Percentiles rank a stretch among this genome's conserved stretches.
phyloP scores from a whole-genome alignment of 2,888 invertebrate species.

The Drosophila glabriapex region DNA sequence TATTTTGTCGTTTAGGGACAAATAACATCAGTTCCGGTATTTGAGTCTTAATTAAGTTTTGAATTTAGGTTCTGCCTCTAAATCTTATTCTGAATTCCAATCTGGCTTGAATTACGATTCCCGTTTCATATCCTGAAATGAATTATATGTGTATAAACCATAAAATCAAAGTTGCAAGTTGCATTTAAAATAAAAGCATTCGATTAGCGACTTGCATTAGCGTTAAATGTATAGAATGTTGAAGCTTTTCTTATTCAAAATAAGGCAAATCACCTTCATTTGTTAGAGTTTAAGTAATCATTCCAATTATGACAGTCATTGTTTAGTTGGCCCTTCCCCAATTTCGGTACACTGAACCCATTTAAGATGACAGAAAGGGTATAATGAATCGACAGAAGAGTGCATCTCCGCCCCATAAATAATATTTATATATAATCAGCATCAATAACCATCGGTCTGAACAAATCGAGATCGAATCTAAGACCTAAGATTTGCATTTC shows the following conservation, averaged over 20 bases:
- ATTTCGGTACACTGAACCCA: not conserved
- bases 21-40: not conserved
- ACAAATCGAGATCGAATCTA: not conserved
- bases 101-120: too few species aligned
- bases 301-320: not conserved
- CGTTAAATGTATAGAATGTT: fast-evolving
- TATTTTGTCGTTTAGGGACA: not conserved
- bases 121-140: too few species aligned
- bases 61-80: not conserved
- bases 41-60: not conserved
- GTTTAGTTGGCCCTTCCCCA: not conserved
- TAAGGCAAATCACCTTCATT: fast-evolving
- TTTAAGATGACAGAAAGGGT: not conserved
- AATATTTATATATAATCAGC: not conserved
- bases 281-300: not conserved
- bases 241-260: too few species aligned
- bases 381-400: not conserved
- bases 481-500: fast-evolving
- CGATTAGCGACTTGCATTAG: not conserved
- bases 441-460: not conserved
- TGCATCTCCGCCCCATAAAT: not conserved
- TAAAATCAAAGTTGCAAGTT: not conserved
- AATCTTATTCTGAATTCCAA: not conserved
- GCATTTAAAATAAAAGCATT: not conserved
- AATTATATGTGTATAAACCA: too few species aligned